These are phyloP conservation scores for Parnassius orleans DNA, from an alignment of 2,888 invertebrate species.

Conservation along the genomic window DNA sequence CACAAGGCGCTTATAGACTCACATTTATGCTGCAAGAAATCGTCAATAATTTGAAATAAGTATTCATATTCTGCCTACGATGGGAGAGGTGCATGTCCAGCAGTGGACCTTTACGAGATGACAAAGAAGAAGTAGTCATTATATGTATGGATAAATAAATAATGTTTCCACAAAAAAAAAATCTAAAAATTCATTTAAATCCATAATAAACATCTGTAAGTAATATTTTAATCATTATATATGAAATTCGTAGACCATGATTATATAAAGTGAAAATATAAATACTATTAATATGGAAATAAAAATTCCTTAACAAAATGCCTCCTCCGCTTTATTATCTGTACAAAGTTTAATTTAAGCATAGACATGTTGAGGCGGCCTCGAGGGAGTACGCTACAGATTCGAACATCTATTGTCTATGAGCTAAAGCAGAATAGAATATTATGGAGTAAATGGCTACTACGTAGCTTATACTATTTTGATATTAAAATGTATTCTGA, in stretches of 20 bases:
- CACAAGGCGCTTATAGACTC: too few species aligned
- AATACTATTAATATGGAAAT: conserved; percentile 25
- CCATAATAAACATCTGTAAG: too few species aligned
- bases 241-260: not conserved
- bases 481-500: not conserved
- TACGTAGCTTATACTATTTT: not conserved
- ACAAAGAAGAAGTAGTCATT: too few species aligned
- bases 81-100: too few species aligned
- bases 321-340: conserved; percentile 22
- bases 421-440: conserved; percentile 21
- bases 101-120: too few species aligned
- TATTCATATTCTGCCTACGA: too few species aligned
- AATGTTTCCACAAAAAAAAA: too few species aligned
- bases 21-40: too few species aligned
- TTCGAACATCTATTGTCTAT: conserved; percentile 25
- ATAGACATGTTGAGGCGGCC: conserved; percentile 23
- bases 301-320: conserved; percentile 24
- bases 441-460: conserved; percentile 12
- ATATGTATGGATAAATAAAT: too few species aligned
- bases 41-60: too few species aligned
- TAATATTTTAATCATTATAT: not conserved
- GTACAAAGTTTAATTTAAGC: conserved; percentile 26
- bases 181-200: too few species aligned
- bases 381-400: conserved; percentile 17
- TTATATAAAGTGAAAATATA: conserved; percentile 14